Evolutionary conservation across 2,797 vertebrate species (phyloP), one percentile per base, ranked within the genome.

Genomic region (Parauchenoglanis ngamensis): DNA sequence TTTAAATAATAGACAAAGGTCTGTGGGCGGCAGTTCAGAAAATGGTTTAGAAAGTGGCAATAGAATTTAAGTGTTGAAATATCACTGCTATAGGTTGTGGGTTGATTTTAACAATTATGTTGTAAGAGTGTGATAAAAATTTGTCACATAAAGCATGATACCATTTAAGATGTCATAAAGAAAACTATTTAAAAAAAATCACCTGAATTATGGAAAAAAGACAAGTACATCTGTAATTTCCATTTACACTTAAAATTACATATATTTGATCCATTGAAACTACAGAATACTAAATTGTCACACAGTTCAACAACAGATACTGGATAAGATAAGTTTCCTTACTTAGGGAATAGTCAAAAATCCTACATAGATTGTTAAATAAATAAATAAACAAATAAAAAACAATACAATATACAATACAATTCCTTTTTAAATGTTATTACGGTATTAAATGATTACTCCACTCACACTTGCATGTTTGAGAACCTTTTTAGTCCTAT

Each of bases 1-100:
- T 94, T 92, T 90, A 88, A 90, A 89, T 91, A 89, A 92, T 89
- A 91, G 90, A 91, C 89, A 92, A 95, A 94, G 93, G 91, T 91
- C 92, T 65, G 91, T 85, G 89, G 93, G 92, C 92, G 93, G 92
- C 93, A 93, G 92, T 93, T 94, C 93, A 94, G 93, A 93, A 94
- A 93, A 93, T 91, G 88, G 92, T 93, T 95, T 92, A 93, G 92
- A 93, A 94, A 93, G 93, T 91, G 87, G 87, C 91, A 90, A 86
- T 65, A 78, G 77, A 35, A 85, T 67, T 83, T 67, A 35, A 46
- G 78, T 77, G 67, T 80, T 59, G 54, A 49, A 87, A 73, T 84
- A 84, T 86, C 63, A 86, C 15, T 49, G 57, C 28, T 85, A 25
- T 77, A 44, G 35, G 3, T 0, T 85, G 49, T 63, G 73, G 31